Evolutionary conservation across 2,113 vertebrate species (phyloP).

Genomic region (Corynorhinus townsendii): DNA sequence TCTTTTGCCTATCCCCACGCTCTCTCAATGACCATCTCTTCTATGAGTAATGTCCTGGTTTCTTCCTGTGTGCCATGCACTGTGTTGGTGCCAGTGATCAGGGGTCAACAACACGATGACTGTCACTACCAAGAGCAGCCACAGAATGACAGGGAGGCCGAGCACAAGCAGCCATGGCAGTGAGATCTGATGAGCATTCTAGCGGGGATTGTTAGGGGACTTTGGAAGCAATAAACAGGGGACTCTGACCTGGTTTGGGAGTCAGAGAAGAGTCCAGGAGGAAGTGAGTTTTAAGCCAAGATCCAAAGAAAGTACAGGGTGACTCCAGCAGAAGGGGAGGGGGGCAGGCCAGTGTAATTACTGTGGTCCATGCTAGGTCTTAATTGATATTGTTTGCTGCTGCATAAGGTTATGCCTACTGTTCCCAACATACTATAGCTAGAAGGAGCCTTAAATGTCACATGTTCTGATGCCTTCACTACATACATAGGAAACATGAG

Average conservation of each 20-base stretch:
- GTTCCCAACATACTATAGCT: background rate
- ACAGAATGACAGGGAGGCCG: background rate
- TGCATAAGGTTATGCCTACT: rapidly evolving
- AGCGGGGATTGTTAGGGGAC: too few relatives aligned
- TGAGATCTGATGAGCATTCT: rapidly evolving
- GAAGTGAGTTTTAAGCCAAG: background rate
- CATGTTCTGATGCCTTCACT: background rate
- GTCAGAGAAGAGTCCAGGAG: background rate
- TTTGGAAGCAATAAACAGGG: background rate
- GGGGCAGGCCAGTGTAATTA: background rate
- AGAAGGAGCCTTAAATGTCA: background rate
- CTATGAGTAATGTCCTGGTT: background rate
- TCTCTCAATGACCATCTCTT: background rate
- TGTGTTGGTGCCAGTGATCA: background rate
- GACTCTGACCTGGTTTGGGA: background rate
- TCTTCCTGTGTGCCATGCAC: background rate
- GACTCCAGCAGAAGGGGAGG: background rate
- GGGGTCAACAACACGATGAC: background rate
- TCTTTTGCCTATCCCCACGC: background rate
- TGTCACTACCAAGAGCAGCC: background rate
- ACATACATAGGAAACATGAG: background rate
- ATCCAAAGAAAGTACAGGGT: background rate
- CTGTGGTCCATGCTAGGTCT: background rate
- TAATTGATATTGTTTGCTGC: background rate
- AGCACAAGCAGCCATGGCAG: rapidly evolving